These are phyloP conservation scores for Xyliphius kryptos DNA, from an alignment of 2,113 vertebrate genomes.

Conservation along the genomic window DNA sequence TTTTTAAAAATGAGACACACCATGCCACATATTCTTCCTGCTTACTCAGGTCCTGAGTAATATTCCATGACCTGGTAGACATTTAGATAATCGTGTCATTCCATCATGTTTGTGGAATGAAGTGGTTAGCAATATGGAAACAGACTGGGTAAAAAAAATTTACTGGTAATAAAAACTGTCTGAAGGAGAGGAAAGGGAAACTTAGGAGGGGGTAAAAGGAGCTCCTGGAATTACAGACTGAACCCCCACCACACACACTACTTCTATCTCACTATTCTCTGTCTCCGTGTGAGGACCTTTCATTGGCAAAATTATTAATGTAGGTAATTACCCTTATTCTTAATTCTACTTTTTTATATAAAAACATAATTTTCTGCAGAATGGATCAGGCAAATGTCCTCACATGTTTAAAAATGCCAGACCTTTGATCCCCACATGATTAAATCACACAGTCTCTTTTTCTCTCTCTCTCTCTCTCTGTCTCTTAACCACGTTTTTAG, in stretches of 20 bases:
- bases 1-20: too few species aligned
- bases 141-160: conserved; percentile 58
- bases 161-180: conserved; percentile 64
- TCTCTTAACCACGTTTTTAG: conserved; percentile 55
- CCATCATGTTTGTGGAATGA: conserved; percentile 75
- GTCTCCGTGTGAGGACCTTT: too few species aligned
- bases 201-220: conserved; percentile 52
- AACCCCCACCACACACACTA: conserved; percentile 21
- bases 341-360: too few species aligned
- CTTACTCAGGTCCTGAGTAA: conserved; percentile 50
- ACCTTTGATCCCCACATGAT: too few species aligned
- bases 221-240: conserved; percentile 35
- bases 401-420: conserved; percentile 48
- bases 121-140: conserved; percentile 70
- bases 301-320: too few species aligned
- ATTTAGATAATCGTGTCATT: conserved; percentile 54
- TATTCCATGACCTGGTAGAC: conserved; percentile 56
- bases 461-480: too few species aligned
- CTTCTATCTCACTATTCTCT: too few species aligned
- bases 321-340: too few species aligned
- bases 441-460: too few species aligned
- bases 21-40: conserved; percentile 58
- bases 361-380: too few species aligned
- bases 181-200: conserved; percentile 55
- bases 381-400: too few species aligned